Evolutionary conservation across 2,797 vertebrate species (phyloP).

Genomic region (Neosilurus mollespiculum): DNA sequence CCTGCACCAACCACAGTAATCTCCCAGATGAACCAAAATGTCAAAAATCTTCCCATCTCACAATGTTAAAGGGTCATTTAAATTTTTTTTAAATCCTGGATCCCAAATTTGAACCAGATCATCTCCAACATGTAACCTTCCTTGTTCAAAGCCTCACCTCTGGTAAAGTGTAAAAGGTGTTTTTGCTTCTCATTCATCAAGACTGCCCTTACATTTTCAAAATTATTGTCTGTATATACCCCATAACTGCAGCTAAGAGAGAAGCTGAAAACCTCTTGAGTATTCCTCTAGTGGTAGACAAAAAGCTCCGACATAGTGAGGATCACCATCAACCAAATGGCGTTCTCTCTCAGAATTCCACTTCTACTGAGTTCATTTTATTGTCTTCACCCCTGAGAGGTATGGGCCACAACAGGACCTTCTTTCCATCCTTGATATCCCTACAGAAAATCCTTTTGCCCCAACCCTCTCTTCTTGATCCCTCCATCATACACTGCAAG

Average conservation of each 20-base stretch:
- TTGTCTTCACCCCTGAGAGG: neutral
- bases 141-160: too few relatives aligned
- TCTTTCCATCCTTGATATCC: neutral
- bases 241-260: neutral
- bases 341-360: neutral
- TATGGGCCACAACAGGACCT: neutral
- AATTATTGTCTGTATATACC: neutral
- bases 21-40: too few relatives aligned
- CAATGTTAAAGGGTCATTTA: too few relatives aligned
- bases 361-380: neutral
- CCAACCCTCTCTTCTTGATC: neutral
- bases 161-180: too few relatives aligned
- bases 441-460: neutral
- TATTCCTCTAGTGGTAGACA: neutral
- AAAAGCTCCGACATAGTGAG: neutral
- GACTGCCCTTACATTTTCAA: neutral
- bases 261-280: neutral
- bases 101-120: too few relatives aligned
- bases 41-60: too few relatives aligned
- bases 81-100: too few relatives aligned
- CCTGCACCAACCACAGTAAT: too few relatives aligned
- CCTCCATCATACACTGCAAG: neutral
- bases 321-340: neutral
- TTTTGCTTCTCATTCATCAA: neutral
- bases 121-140: too few relatives aligned